Conservation (phyloP, 2,888 invertebrate genomes). For the Meiosimyza platycephala region DNA sequence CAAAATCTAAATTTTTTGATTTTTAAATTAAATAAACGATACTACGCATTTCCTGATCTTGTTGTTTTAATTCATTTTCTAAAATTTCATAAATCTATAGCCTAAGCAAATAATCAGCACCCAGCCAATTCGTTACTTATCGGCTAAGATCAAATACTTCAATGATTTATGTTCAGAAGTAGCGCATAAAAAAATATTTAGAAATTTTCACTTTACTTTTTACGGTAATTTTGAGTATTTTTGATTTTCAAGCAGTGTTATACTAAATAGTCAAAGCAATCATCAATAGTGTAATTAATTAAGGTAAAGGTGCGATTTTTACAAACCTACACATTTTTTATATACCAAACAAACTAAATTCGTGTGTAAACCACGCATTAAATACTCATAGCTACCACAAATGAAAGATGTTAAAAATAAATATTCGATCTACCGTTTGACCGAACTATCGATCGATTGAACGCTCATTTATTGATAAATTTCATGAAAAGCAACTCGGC, state of each 20-base stretch:
- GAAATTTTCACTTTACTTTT: not conserved
- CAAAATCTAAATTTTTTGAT: too few relatives aligned
- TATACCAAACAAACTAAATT: not conserved
- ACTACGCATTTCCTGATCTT: not conserved
- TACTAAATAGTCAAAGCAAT: conserved; percentile 51
- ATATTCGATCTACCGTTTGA: conserved; percentile 4
- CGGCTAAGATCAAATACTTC: conserved; percentile 23
- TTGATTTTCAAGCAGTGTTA: conserved; percentile 45
- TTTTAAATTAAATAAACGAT: conserved; percentile 8
- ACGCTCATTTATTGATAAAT: conserved; percentile 17
- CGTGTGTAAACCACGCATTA: not conserved
- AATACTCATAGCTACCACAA: not conserved
- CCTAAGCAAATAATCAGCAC: not conserved
- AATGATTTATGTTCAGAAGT: conserved; percentile 14
- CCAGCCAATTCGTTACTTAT: not conserved
- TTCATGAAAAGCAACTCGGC: not conserved
- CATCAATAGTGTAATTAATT: conserved; percentile 43
- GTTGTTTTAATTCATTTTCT: not conserved
- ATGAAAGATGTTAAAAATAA: not conserved
- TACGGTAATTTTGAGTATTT: not conserved
- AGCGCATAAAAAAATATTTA: conserved; percentile 8
- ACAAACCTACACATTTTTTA: not conserved
- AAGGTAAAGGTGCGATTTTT: conserved; percentile 36
- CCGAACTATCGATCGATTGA: conserved; percentile 22
- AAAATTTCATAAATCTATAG: conserved; percentile 14